These are phyloP conservation scores for Prosapia bicincta DNA, from an alignment of 2,888 invertebrate species.

Conservation along the genomic window DNA sequence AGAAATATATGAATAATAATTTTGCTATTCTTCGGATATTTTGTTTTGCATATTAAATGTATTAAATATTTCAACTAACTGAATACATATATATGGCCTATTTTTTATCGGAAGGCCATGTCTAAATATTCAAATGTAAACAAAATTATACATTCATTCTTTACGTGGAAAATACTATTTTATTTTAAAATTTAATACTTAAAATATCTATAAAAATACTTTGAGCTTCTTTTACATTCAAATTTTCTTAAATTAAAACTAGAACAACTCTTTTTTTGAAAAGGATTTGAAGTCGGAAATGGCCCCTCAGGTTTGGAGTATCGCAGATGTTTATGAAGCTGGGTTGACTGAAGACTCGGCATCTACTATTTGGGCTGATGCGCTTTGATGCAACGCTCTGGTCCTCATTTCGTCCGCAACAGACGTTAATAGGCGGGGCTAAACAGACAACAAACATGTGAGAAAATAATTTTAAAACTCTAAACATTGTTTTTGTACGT, in stretches of 20 bases:
- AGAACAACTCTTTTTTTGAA: neutral
- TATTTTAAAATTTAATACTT: neutral
- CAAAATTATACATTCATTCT: neutral
- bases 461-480: too few relatives aligned
- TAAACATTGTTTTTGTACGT: too few relatives aligned
- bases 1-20: too few relatives aligned
- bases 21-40: too few relatives aligned
- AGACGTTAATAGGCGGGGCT: constrained; percentile 35
- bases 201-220: constrained; percentile 19
- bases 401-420: constrained; percentile 34
- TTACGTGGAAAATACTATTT: neutral
- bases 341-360: constrained; percentile 6
- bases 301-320: neutral
- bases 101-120: too few relatives aligned
- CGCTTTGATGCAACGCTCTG: constrained; percentile 32
- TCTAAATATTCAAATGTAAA: neutral
- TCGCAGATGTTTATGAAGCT: neutral
- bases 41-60: neutral
- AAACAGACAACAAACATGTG: neutral
- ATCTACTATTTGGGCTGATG: neutral
- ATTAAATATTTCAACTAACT: neutral
- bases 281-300: neutral
- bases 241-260: neutral
- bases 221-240: constrained; percentile 12
- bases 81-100: too few relatives aligned